Evolutionary conservation across 2,113 vertebrate genomes (phyloP).

Genomic region (Pachycephala philippinensis): DNA sequence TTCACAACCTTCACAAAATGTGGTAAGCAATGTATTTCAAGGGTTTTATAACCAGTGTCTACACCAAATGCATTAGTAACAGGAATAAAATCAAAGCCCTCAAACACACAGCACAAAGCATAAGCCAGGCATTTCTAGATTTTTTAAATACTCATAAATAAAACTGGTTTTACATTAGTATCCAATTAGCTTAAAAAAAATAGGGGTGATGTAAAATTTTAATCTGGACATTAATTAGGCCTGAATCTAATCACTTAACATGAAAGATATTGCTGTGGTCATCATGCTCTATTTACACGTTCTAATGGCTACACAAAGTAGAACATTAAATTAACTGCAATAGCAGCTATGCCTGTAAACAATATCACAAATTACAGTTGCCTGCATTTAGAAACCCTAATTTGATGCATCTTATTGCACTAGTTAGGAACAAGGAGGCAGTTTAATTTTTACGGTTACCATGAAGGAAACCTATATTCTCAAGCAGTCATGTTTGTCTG

Average conservation of each 20-base stretch:
- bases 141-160: conserved; percentile 3
- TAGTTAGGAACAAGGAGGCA: not conserved
- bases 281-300: conserved; percentile 34
- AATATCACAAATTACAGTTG: conserved; percentile 4
- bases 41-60: not conserved
- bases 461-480: not conserved
- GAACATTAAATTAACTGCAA: conserved; percentile 24
- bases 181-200: not conserved
- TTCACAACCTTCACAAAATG: not conserved
- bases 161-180: not conserved
- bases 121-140: not conserved
- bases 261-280: not conserved
- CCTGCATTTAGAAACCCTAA: not conserved
- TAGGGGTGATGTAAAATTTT: not conserved
- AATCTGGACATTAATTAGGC: not conserved
- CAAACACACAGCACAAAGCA: not conserved
- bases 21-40: conserved; percentile 19
- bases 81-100: conserved; percentile 20
- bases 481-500: not conserved
- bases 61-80: not conserved
- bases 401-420: not conserved
- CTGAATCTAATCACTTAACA: not conserved
- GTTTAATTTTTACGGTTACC: not conserved
- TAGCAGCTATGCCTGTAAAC: not conserved
- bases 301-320: not conserved